Evolutionary conservation across 2,113 vertebrate genomes (phyloP).

Genomic region (Chroicocephalus ridibundus): DNA sequence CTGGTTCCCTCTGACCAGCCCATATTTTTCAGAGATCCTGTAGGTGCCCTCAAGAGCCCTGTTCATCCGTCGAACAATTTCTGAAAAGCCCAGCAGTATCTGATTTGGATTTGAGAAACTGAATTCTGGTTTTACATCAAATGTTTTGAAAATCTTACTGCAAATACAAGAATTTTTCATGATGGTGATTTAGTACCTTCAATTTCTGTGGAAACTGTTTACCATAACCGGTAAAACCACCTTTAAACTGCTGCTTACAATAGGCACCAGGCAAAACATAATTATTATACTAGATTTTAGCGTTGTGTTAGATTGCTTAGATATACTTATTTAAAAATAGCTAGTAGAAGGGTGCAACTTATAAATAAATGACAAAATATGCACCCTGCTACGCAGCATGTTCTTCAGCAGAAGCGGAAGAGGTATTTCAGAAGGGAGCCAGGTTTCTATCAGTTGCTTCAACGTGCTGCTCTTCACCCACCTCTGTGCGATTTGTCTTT

Average conservation of each 20-base stretch:
- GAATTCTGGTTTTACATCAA: neutral
- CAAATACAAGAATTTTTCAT: neutral
- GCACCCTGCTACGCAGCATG: neutral
- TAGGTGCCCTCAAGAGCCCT: neutral
- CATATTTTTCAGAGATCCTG: neutral
- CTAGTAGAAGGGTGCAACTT: neutral
- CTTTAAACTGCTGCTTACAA: neutral
- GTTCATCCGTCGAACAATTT: neutral
- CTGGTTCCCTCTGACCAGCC: neutral
- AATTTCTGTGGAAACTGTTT: neutral
- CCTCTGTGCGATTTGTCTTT: neutral
- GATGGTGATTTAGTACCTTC: neutral
- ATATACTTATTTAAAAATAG: neutral
- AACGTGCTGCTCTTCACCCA: neutral
- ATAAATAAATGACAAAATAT: neutral
- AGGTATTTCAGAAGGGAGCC: neutral
- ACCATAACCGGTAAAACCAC: neutral
- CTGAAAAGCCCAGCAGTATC: neutral
- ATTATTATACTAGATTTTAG: neutral
- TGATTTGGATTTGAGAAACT: neutral
- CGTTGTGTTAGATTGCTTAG: neutral
- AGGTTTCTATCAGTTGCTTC: neutral
- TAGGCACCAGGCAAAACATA: neutral
- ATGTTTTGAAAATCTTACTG: neutral
- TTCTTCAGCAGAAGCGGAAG: neutral